These are phyloP conservation scores for Scyliorhinus canicula DNA, from an alignment of 2,797 vertebrate species.

Conservation along the genomic window DNA sequence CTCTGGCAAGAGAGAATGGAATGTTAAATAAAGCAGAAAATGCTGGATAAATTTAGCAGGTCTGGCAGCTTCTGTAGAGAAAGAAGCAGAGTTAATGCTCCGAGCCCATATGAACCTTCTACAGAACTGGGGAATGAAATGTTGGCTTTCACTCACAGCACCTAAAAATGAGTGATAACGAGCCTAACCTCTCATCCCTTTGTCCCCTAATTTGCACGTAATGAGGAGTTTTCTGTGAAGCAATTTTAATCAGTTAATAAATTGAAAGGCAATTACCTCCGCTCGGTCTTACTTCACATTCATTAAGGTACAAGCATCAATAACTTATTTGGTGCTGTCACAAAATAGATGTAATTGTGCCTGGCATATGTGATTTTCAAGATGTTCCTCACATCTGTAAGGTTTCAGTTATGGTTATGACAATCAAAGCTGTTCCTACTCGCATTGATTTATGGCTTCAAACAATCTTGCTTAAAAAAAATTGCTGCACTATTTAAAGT, in stretches of 20 bases:
- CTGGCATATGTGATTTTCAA: neutral
- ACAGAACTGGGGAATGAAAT: too few relatives aligned
- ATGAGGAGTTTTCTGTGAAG: neutral
- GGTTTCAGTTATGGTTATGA: neutral
- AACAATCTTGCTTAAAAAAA: neutral
- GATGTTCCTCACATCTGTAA: neutral
- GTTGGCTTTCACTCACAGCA: too few relatives aligned
- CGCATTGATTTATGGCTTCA: neutral
- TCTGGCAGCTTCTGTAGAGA: too few relatives aligned
- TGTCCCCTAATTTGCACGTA: neutral
- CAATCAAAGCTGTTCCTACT: neutral
- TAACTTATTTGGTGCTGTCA: neutral
- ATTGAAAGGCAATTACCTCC: neutral
- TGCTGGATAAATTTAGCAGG: too few relatives aligned
- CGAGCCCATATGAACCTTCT: too few relatives aligned
- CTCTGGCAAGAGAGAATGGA: neutral
- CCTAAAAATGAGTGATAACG: too few relatives aligned
- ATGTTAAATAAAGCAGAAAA: too few relatives aligned
- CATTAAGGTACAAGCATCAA: neutral
- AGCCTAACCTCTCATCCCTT: too few relatives aligned
- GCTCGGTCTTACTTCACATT: neutral
- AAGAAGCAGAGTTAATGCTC: too few relatives aligned
- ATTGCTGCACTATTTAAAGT: neutral
- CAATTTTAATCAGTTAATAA: neutral
- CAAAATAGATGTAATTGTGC: neutral